Conservation (phyloP, 2,797 vertebrate species). For the Danio tinwini region DNA sequence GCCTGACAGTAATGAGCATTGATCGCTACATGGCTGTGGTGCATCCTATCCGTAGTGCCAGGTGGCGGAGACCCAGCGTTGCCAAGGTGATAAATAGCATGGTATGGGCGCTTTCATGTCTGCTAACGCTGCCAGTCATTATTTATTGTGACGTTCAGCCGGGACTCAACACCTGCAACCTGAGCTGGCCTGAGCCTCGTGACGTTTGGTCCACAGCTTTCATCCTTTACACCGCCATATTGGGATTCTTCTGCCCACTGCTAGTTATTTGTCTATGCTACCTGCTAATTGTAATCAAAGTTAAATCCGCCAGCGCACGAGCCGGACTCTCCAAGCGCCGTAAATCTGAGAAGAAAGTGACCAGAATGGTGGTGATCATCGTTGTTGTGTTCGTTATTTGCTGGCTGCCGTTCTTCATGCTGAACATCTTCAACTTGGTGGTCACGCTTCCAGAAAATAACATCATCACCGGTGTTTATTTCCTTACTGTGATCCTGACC, state of each 20-base stretch:
- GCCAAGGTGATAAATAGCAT: slow-evolving; percentile 84
- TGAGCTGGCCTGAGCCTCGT: slow-evolving; percentile 88
- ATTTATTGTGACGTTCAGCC: slow-evolving; percentile 87
- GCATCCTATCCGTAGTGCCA: slow-evolving; percentile 87
- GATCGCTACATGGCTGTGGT: slow-evolving; percentile 94
- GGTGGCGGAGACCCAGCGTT: slow-evolving; percentile 86
- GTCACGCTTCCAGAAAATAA: slow-evolving; percentile 85
- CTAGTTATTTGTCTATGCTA: slow-evolving; percentile 93
- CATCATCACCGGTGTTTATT: slow-evolving; percentile 79
- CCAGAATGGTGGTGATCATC: slow-evolving; percentile 94
- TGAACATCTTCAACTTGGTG: slow-evolving; percentile 91
- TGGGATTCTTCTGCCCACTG: slow-evolving; percentile 91
- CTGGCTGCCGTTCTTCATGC: slow-evolving; percentile 91
- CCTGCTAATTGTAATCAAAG: slow-evolving; percentile 90
- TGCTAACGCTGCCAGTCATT: slow-evolving; percentile 88
- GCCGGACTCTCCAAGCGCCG: slow-evolving; percentile 81
- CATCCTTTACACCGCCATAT: slow-evolving; percentile 88
- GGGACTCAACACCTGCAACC: slow-evolving; percentile 86
- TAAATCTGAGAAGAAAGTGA: slow-evolving; percentile 89
- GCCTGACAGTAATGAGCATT: slow-evolving; percentile 94
- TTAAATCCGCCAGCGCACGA: slow-evolving; percentile 84
- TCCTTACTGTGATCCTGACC: slow-evolving; percentile 87
- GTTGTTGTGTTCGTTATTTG: slow-evolving; percentile 91
- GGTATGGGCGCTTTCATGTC: slow-evolving; percentile 87
- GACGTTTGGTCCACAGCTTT: slow-evolving; percentile 84